Evolutionary conservation across 2,888 invertebrate genomes (phyloP).

Genomic region (Acleris sparsana): DNA sequence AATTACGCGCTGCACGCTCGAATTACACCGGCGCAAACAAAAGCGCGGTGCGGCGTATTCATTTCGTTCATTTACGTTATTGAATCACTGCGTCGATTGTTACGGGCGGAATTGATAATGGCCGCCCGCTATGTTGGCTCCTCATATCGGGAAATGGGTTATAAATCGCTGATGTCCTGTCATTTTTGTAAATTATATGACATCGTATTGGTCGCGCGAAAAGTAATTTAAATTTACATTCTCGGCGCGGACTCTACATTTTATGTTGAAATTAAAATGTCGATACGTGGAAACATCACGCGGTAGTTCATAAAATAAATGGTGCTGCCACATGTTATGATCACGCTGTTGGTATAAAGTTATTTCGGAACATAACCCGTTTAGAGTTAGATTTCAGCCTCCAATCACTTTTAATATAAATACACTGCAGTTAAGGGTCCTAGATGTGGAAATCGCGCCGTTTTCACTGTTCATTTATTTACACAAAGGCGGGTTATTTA

Average conservation of each 20-base stretch:
- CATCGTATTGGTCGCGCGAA: slow-evolving; percentile 47
- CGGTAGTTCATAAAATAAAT: not conserved
- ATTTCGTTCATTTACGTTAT: slow-evolving; percentile 64
- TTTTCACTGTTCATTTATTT: slow-evolving; percentile 43
- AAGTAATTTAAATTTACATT: slow-evolving; percentile 36
- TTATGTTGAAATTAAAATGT: slow-evolving; percentile 9
- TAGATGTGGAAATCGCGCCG: slow-evolving; percentile 29
- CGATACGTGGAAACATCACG: not conserved
- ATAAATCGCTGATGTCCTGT: slow-evolving; percentile 65
- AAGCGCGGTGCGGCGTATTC: slow-evolving; percentile 53
- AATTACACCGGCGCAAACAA: slow-evolving; percentile 46
- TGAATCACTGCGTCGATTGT: slow-evolving; percentile 64
- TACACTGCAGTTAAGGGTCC: not conserved
- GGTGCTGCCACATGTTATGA: no score
- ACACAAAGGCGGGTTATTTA: slow-evolving; percentile 54
- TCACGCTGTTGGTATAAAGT: not conserved
- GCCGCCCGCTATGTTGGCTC: slow-evolving; percentile 58
- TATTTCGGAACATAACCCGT: not conserved
- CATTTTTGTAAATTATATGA: slow-evolving; percentile 62
- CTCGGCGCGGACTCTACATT: slow-evolving; percentile 18
- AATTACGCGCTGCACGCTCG: slow-evolving; percentile 46
- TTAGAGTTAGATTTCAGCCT: not conserved
- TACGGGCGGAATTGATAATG: slow-evolving; percentile 61
- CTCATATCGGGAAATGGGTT: slow-evolving; percentile 61
- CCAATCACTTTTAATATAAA: not conserved